Evolutionary conservation across 2,797 vertebrate genomes (phyloP), one percentile per base, ranked within the genome.

Genomic region (Echiichthys vipera): DNA sequence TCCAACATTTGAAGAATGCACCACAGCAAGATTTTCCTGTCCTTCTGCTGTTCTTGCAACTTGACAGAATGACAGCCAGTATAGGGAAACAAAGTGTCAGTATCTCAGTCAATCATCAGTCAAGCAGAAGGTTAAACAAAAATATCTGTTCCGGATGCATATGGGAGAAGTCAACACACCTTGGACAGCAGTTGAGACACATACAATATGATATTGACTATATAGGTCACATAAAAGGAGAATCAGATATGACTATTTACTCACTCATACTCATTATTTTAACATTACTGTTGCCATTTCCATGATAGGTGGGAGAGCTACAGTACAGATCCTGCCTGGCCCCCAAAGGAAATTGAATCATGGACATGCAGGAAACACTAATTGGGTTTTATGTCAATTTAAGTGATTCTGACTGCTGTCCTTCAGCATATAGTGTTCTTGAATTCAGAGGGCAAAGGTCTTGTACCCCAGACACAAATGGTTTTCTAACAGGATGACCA

Each of bases 341-440:
- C 65, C 71, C 55, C 78, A 70, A 53, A 67, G 77, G 43, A 79
- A 91, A 91, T 91, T 71, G 6, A 88, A 91, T 92, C 78, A 88
- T 25, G 40, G 78, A 76, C 81, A 77, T 84, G 68, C 77, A 87
- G 84, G 83, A 90, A 90, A 80, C 65, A 34, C 74, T 90, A 92
- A 93, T 89, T 89, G 58, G 77, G 85, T 93, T 92, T 90, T 61
- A 84, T 84, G 68, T 88, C 84, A 78, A 82, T 89, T 83, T 84
- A 77, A 85, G 86, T 76, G 69, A 74, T 84, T 90, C 46, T 73
- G 74, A 87, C 81, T 74, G 61, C 73, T 86, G 87, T 85, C 84
- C 83, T 90, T 91, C 79, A 86, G 66, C 51, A 73, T 62, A 67
- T 29, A 45, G 36, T 80, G 84, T 76, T 88, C 85, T 91, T 91